phyloP scores from a whole-genome alignment of 2,113 vertebrate species.

The Rhinoderma darwinii region DNA sequence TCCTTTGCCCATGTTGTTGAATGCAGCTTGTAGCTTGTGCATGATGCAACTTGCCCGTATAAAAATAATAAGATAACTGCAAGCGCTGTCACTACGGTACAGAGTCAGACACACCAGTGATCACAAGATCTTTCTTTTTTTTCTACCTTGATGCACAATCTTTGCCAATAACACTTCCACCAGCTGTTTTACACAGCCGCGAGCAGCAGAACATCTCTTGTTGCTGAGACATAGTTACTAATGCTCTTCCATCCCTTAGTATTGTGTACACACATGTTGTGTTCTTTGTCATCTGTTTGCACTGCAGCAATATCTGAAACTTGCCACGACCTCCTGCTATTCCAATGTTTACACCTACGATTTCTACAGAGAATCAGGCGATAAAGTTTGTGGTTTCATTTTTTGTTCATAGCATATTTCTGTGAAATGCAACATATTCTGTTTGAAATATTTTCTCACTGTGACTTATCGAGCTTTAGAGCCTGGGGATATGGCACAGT shows the following conservation, averaged over 20 bases:
- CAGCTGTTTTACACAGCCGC: background rate
- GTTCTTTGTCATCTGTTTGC: background rate
- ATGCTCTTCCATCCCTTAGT: background rate
- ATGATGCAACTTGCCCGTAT: too few species aligned
- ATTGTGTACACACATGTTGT: background rate
- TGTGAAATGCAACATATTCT: conserved; percentile 28
- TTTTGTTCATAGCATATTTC: background rate
- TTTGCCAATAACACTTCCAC: background rate
- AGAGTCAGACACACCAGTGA: background rate
- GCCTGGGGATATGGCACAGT: conserved; percentile 31
- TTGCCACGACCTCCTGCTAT: background rate
- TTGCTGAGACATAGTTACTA: background rate
- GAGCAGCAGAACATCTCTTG: background rate
- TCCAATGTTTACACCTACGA: conserved; percentile 4
- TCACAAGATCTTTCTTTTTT: background rate
- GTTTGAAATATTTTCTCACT: conserved; percentile 29
- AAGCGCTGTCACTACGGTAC: too few species aligned
- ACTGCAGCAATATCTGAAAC: background rate
- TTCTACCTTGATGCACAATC: background rate
- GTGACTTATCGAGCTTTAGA: background rate
- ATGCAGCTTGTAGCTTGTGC: too few species aligned
- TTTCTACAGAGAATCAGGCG: background rate
- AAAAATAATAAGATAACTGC: too few species aligned
- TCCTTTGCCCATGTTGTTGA: too few species aligned
- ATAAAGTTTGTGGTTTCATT: background rate